Base-by-base conservation (phyloP, 2,888 invertebrate species). In the Eurytoma adleriae region DNA sequence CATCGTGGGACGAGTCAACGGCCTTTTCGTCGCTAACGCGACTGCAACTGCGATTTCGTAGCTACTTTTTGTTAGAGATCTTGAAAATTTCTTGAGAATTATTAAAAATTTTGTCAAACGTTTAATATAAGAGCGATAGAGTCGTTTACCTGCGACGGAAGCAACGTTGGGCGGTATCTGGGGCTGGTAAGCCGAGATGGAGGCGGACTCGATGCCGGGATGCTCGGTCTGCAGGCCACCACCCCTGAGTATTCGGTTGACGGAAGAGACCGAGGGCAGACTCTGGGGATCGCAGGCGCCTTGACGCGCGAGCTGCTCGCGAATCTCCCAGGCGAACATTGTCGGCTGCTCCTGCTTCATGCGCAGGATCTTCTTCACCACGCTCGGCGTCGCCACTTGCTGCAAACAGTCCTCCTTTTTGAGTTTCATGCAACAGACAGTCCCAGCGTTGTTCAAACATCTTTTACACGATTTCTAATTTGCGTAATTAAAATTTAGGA, bases 291-390 rank as follows among this genome's bases (percentile, higher is more conserved):
- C 98, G 88, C 98, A 98, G 84, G 98, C 96, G 78, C 97, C 94
- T 87, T 98, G 97, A 66, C 96, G 94, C 75, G 98, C 94, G 83
- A 98, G 92, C 86, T 96, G 95, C 91, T 98, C 96, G 0, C 98
- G 93, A 84, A 98, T 98, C 92, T 98, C 98, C 98, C 98, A 98
- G 13, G 98, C 98, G 91, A 98, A 98, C 95, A 98, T 96, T 5
- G 97, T 96, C 0, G 98, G 98, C 91, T 98, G 98, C 90, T 98
- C 97, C 88, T 97, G 97, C 90, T 98, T 98, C 86, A 97, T 94
- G 5, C 97, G 95, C 52, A 98, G 94, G 85, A 99, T 98, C 92
- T 97, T 97, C 92, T 97, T 96, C 16, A 98, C 98, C 0, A 98
- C 98, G 0, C 97, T 96, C 1, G 98, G 98, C 3, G 98, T 98